A percentile compares a stretch with the other conserved stretches of the same genome.
Evolutionary conservation across 2,888 invertebrate species (phyloP).

Genomic region (Perizoma flavofasciatum): DNA sequence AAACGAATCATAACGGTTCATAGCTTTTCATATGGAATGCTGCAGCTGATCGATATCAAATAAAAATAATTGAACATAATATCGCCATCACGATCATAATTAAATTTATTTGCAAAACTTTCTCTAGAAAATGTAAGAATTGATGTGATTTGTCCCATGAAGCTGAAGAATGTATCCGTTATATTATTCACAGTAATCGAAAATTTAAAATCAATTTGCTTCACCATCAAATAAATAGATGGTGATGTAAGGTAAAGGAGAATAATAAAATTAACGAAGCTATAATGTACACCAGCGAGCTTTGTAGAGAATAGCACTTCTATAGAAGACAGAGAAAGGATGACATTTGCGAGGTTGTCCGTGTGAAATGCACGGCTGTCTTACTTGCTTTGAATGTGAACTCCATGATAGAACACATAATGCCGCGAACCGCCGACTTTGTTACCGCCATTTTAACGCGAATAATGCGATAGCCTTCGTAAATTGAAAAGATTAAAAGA

Average conservation of each 20-base stretch:
- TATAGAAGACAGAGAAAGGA: conserved; percentile 32
- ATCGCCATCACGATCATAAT: conserved; percentile 36
- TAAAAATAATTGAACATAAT: conserved; percentile 44
- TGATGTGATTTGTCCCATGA: conserved; percentile 36
- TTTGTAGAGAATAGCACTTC: conserved; percentile 22
- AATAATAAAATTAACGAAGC: conserved; percentile 26
- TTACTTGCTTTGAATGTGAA: conserved; percentile 82
- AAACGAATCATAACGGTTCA: conserved; percentile 40
- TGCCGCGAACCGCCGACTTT: conserved; percentile 74
- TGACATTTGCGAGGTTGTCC: conserved; percentile 30
- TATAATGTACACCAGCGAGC: conserved; percentile 19
- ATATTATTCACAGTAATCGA: conserved; percentile 36
- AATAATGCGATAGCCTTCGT: conserved; percentile 24
- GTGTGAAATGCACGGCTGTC: conserved; percentile 24
- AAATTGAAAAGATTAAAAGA: conserved; percentile 33
- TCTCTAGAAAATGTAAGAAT: conserved; percentile 41
- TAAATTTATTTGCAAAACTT: conserved; percentile 42
- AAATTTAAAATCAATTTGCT: conserved; percentile 31
- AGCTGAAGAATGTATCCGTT: conserved; percentile 29
- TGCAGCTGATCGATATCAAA: conserved; percentile 44
- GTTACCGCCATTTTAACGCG: conserved; percentile 66
- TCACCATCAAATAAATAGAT: conserved; percentile 32
- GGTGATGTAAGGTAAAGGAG: conserved; percentile 28
- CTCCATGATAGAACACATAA: conserved; percentile 80
- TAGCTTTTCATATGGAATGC: conserved; percentile 33